Base-by-base conservation (phyloP, 1,140 invertebrate genomes). In the Pseudoatta argentina region DNA sequence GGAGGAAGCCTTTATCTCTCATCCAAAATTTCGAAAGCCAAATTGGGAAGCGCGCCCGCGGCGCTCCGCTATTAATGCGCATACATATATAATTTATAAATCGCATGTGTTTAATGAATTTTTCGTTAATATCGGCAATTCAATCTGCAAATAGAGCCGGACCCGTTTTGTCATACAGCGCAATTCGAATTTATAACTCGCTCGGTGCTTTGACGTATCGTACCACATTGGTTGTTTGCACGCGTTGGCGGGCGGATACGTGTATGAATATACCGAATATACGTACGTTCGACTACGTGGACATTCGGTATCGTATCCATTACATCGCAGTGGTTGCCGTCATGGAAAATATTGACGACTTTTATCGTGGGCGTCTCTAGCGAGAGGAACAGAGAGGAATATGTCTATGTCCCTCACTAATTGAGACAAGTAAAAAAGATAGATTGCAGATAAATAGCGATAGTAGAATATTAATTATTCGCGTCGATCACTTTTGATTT, bases 61-160 rank as follows among this genome's bases (percentile, higher is more conserved):
- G 24, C 7, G 48, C 30, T 51, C 18, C 51, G 77, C 72, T 67
- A 91, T 89, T 89, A 88, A 91, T 90, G 66, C 76, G 18, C 55
- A 53, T 39, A 64, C 76, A 51, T 86, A 78, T 81, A 91, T 89
- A 88, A 91, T 91, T 81, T 91, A 91, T 91, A 91, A 91, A 91
- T 91, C 87, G 79, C 55, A 63, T 53, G 81, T 87, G 76, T 91
- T 91, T 90, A 91, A 91, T 91, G 90, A 90, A 91, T 90, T 92
- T 92, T 89, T 90, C 87, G 91, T 87, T 91, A 92, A 92, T 91
- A 92, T 91, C 89, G 61, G 76, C 90, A 69, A 90, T 91, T 90
- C 91, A 88, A 91, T 91, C 91, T 91, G 82, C 79, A 89, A 91
- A 89, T 87, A 77, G 79, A 51, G 82, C 88, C 61, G 57, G 59